These are phyloP conservation scores for Tautogolabrus adspersus DNA, from an alignment of 2,113 vertebrate genomes.

Conservation along the genomic window DNA sequence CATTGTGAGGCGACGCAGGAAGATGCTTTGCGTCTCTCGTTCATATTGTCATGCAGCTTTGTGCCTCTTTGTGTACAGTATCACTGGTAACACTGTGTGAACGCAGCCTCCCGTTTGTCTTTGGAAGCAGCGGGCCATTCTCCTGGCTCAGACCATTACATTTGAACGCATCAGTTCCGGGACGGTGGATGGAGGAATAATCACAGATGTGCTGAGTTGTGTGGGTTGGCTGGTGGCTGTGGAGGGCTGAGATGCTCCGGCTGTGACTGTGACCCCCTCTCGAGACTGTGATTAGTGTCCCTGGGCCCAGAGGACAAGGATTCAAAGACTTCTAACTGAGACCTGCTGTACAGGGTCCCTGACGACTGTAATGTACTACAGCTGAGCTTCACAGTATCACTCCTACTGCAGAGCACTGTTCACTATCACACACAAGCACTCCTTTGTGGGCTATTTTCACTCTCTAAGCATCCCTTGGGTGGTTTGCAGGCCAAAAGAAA, in stretches of 20 bases:
- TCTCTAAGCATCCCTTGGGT: background rate
- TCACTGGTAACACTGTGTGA: slow-evolving; percentile 50
- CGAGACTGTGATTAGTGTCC: slow-evolving; percentile 51
- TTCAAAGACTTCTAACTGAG: slow-evolving; percentile 52
- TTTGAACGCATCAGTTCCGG: slow-evolving; percentile 49
- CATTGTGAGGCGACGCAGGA: slow-evolving; percentile 43
- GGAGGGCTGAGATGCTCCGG: slow-evolving; percentile 3
- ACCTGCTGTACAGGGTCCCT: slow-evolving; percentile 34
- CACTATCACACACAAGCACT: background rate
- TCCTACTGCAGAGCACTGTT: slow-evolving; percentile 19
- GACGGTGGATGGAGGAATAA: slow-evolving; percentile 33
- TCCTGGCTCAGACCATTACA: slow-evolving; percentile 29
- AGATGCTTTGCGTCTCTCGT: slow-evolving; percentile 29
- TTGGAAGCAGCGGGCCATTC: slow-evolving; percentile 9
- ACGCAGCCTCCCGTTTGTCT: slow-evolving; percentile 52
- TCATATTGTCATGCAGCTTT: slow-evolving; percentile 59
- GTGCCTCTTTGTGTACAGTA: slow-evolving; percentile 73
- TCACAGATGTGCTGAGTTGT: slow-evolving; percentile 44
- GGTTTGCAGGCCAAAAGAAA: slow-evolving; percentile 33
- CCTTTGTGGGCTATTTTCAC: background rate
- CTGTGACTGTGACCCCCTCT: slow-evolving; percentile 13
- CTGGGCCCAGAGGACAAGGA: slow-evolving; percentile 27
- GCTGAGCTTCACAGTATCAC: slow-evolving; percentile 26
- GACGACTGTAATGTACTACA: slow-evolving; percentile 32
- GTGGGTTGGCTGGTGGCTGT: slow-evolving; percentile 13